Evolutionary conservation across 2,113 vertebrate species (phyloP).

Genomic region (Xiphophorus hellerii): DNA sequence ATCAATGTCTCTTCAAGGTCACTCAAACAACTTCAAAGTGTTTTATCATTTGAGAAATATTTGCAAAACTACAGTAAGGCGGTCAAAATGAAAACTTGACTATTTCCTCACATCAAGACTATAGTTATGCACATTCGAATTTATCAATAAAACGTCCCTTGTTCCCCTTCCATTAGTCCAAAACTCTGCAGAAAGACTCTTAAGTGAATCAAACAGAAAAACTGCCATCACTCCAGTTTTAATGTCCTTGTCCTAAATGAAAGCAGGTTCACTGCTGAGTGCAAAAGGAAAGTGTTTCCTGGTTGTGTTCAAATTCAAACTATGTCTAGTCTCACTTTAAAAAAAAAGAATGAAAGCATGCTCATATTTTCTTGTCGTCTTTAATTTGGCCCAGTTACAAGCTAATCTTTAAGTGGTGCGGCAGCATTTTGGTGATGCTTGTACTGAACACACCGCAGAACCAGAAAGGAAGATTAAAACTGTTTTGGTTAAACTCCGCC

Average conservation of each 20-base stretch:
- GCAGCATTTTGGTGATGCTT: conserved; percentile 9
- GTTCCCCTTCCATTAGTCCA: background rate
- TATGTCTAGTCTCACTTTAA: background rate
- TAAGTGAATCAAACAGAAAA: too few relatives aligned
- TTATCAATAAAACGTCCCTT: background rate
- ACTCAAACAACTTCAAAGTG: too few relatives aligned
- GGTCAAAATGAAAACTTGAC: background rate
- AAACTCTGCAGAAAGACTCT: background rate
- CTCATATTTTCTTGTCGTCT: background rate
- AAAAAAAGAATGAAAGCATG: too few relatives aligned
- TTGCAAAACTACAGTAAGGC: too few relatives aligned
- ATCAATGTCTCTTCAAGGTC: too few relatives aligned
- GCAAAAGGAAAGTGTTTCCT: background rate
- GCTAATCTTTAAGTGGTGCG: background rate
- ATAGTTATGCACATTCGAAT: background rate
- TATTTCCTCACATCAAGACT: background rate
- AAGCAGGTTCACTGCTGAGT: background rate
- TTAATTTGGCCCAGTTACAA: background rate
- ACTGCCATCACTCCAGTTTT: background rate
- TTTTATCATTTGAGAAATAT: too few relatives aligned
- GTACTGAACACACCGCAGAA: background rate
- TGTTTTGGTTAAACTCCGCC: conserved; percentile 23
- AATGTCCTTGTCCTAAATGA: background rate
- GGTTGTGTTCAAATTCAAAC: background rate
- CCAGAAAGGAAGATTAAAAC: conserved; percentile 12